Percentiles rank a stretch among this genome's conserved stretches.
Evolutionary conservation across 2,113 vertebrate genomes (phyloP).

Genomic region (Telmatochromis bifrenatus): DNA sequence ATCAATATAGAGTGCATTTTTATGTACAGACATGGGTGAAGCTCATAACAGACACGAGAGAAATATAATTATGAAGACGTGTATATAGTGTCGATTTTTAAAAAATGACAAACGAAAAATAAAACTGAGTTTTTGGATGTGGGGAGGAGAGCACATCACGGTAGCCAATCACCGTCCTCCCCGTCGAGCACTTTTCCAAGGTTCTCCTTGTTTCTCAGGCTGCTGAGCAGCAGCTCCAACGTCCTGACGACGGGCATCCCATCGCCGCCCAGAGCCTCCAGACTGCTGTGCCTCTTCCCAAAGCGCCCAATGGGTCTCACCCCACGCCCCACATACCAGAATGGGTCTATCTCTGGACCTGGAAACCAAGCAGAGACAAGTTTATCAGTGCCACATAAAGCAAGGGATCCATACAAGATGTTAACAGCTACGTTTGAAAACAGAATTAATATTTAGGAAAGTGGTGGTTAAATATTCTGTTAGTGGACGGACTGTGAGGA

Average conservation of each 20-base stretch:
- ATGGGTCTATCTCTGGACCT: conserved; percentile 89
- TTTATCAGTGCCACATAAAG: background rate
- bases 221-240: conserved; percentile 67
- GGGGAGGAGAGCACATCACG: conserved; percentile 12
- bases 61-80: background rate
- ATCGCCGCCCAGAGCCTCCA: background rate
- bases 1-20: conserved; percentile 64
- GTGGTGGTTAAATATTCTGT: background rate
- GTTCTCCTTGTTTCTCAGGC: conserved; percentile 69
- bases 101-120: background rate
- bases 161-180: conserved; percentile 64
- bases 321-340: conserved; percentile 85
- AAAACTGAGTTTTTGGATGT: conserved; percentile 1
- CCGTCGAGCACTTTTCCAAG: conserved; percentile 24
- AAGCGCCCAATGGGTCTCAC: conserved; percentile 87
- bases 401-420: background rate
- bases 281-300: conserved; percentile 78
- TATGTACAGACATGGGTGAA: conserved; percentile 47
- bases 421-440: background rate
- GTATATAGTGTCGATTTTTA: background rate
- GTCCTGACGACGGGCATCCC: conserved; percentile 56
- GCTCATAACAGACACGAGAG: conserved; percentile 5
- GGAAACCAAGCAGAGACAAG: conserved; percentile 13
- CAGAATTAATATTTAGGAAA: background rate
- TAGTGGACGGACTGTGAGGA: background rate